Percentiles rank a stretch among this genome's conserved stretches.
Evolutionary conservation across 1,140 invertebrate genomes (phyloP).

Genomic region (Orchestia grillus): DNA sequence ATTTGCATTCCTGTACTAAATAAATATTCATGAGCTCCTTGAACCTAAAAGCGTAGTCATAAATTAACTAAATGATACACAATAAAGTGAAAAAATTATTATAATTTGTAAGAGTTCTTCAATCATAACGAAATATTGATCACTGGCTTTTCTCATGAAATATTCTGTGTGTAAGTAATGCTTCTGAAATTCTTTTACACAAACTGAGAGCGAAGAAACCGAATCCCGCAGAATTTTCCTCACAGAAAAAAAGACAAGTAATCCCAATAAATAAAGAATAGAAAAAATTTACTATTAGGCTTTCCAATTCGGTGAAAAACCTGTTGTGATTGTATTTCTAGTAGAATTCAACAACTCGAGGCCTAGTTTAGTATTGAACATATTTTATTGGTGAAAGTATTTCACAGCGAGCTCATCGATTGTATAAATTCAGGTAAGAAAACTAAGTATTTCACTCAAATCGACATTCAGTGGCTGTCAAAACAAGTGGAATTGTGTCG

Average conservation of each 20-base stretch:
- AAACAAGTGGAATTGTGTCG: too few relatives aligned
- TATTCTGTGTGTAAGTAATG: background rate
- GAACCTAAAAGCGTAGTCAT: background rate
- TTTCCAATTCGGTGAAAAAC: background rate
- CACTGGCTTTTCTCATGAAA: background rate
- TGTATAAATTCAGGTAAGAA: too few relatives aligned
- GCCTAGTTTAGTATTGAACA: background rate
- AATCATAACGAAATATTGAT: background rate
- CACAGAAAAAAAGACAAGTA: background rate
- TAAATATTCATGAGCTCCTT: background rate
- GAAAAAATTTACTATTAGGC: background rate
- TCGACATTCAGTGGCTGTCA: too few relatives aligned
- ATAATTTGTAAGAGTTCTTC: background rate
- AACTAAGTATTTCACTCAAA: too few relatives aligned
- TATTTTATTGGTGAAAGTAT: too few relatives aligned
- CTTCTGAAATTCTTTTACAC: background rate
- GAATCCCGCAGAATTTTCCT: background rate
- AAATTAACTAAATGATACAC: background rate
- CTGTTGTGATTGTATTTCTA: background rate
- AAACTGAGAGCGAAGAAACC: background rate
- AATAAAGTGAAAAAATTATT: background rate
- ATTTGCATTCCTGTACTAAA: background rate
- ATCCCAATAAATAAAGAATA: background rate
- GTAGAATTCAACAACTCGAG: background rate
- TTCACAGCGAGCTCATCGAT: too few relatives aligned